phyloP scores from a whole-genome alignment of 2,888 invertebrate species.

The Sinhomidia bicolor region DNA sequence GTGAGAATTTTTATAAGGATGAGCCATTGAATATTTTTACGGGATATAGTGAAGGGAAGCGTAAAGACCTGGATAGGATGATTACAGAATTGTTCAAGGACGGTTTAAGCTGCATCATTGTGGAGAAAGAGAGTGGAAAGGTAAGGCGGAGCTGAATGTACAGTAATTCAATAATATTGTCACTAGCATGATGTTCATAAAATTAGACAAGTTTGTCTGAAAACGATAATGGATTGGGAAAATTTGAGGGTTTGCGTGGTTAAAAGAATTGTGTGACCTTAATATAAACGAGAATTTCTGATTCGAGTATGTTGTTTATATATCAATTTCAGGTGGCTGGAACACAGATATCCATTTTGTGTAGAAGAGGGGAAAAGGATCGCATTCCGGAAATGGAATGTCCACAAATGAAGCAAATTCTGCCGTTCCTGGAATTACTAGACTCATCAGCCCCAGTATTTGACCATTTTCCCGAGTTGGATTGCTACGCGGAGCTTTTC shows the following conservation, averaged over 20 bases:
- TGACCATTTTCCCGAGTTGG: conserved; percentile 64
- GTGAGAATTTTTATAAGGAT: conserved; percentile 71
- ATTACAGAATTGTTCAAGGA: conserved; percentile 58
- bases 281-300: too few relatives aligned
- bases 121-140: conserved; percentile 68
- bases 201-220: not conserved
- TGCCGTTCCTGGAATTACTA: conserved; percentile 63
- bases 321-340: conserved; percentile 62
- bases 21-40: conserved; percentile 73
- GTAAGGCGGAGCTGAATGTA: too few relatives aligned
- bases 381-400: conserved; percentile 68
- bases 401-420: conserved; percentile 73
- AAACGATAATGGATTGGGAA: too few relatives aligned
- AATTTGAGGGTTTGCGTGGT: too few relatives aligned
- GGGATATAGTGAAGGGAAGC: conserved; percentile 67
- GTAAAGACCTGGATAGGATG: conserved; percentile 69
- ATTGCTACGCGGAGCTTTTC: conserved; percentile 70
- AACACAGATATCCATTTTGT: conserved; percentile 48
- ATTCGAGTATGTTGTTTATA: not conserved
- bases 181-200: not conserved
- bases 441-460: conserved; percentile 57
- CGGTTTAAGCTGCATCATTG: conserved; percentile 71
- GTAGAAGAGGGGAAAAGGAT: conserved; percentile 53
- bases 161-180: too few relatives aligned
- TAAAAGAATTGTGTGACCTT: too few relatives aligned